Conservation (phyloP, 2,113 vertebrate species). For the Saccopteryx bilineata region DNA sequence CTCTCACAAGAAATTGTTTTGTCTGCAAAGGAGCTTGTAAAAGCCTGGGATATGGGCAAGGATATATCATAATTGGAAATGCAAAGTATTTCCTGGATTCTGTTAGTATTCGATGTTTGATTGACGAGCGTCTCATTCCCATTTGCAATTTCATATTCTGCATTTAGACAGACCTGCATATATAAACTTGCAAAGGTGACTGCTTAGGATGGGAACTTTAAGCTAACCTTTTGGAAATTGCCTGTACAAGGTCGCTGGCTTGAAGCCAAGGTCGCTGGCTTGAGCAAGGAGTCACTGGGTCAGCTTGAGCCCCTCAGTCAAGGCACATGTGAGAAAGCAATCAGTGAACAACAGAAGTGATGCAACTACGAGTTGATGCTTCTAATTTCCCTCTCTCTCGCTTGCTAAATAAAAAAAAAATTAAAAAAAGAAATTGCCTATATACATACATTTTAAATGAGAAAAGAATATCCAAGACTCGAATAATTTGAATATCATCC, state of each 20-base stretch:
- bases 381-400: too few species aligned
- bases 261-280: too few species aligned
- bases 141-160: slow-evolving; percentile 77
- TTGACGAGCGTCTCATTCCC: slow-evolving; percentile 77
- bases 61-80: slow-evolving; percentile 77
- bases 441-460: slow-evolving; percentile 56
- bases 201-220: slow-evolving; percentile 52
- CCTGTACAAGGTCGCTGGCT: neutral
- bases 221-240: slow-evolving; percentile 66
- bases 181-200: slow-evolving; percentile 65
- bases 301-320: too few species aligned
- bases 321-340: too few species aligned
- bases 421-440: too few species aligned
- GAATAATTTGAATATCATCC: slow-evolving; percentile 2
- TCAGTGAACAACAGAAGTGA: too few species aligned
- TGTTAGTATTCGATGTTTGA: slow-evolving; percentile 77
- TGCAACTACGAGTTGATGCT: too few species aligned
- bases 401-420: too few species aligned
- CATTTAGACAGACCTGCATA: slow-evolving; percentile 61
- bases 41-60: slow-evolving; percentile 66
- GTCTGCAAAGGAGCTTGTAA: slow-evolving; percentile 65
- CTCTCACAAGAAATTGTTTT: slow-evolving; percentile 71
- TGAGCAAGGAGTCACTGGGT: too few species aligned
- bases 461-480: slow-evolving; percentile 33
- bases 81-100: slow-evolving; percentile 77